Base-by-base conservation (phyloP, 2,888 invertebrate species). In the Conus canariensis region DNA sequence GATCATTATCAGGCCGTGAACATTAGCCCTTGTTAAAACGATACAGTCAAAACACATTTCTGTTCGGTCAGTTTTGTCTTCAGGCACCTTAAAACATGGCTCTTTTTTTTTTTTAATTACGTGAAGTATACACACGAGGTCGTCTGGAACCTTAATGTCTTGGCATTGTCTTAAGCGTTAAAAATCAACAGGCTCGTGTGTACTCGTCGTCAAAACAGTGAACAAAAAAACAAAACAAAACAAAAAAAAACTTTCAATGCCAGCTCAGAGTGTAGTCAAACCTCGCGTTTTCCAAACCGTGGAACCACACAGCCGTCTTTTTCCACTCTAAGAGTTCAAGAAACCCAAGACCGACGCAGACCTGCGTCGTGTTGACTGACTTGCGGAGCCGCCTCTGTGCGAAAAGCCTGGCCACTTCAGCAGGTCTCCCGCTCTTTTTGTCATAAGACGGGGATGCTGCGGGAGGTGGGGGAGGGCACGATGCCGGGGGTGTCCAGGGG, bases 371-470 rank as follows among this genome's bases (percentile, higher is more conserved):
- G 19, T 9, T 58, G 56, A 83, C 56, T n/a, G 16, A 83, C 82
- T 83, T 83, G 8, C 82, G 5, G n/a, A 56, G 82, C 67, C 12
- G 45, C 88, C 19, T 70, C 70, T 70, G 19, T 22, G 22, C 7
- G 70, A 70, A 60, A 82, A 22, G 14, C 56, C 25, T 14, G 9
- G 88, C 82, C 82, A 83, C 58, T 83, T 16, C 82, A 83, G 82
- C 58, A 83, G 58, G 82, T 30, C 56, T n/a, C 30, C 58, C 56
- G 64, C 89, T 89, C 83, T 88, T 83, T 87, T 67, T 93, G 92
- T 94, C 94, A 94, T 90, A 94, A 92, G 87, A 94, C 94, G 9
- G 94, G 93, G 74, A 94, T 94, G 25, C 93, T 94, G 82, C 93
- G 90, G 25, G 89, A 89, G 16, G 93, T 92, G 7, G 94, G 94